A percentile compares a stretch with the other conserved stretches of the same genome.
Evolutionary conservation across 2,113 vertebrate species (phyloP).

Genomic region (Sclerurus mexicanus): DNA sequence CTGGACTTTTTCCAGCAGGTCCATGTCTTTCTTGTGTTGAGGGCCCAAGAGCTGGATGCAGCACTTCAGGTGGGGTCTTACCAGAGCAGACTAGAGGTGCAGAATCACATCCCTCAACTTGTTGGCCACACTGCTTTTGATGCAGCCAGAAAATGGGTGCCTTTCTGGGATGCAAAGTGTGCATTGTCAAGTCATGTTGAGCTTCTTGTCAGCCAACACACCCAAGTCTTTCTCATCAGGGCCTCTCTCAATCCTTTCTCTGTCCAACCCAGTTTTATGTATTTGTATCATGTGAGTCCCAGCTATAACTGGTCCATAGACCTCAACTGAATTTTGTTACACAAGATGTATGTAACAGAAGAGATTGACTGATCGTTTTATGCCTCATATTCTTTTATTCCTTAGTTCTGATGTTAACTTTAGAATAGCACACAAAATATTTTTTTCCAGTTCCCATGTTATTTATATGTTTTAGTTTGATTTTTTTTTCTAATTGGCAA

Average conservation of each 20-base stretch:
- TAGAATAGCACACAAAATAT: not conserved
- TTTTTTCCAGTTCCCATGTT: not conserved
- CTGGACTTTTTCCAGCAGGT: not conserved
- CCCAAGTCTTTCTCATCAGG: not conserved
- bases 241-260: not conserved
- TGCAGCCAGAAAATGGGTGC: not conserved
- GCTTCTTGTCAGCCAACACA: not conserved
- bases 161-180: not conserved
- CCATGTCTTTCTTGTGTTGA: no score
- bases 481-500: not conserved
- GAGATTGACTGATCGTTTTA: not conserved
- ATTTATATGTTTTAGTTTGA: not conserved
- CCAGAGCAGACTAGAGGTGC: not conserved
- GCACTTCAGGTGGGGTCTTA: not conserved
- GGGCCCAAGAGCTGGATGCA: not conserved
- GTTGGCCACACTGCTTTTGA: rapidly evolving
- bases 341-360: not conserved
- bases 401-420: not conserved
- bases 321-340: not conserved
- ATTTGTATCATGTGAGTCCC: not conserved
- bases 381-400: not conserved
- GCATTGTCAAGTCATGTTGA: not conserved
- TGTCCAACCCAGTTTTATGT: not conserved
- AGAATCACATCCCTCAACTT: not conserved
- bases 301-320: not conserved